A percentile compares a stretch with the other conserved stretches of the same genome.
These are phyloP conservation scores for Oceanites oceanicus DNA, from an alignment of 2,113 vertebrate species.

Conservation along the genomic window DNA sequence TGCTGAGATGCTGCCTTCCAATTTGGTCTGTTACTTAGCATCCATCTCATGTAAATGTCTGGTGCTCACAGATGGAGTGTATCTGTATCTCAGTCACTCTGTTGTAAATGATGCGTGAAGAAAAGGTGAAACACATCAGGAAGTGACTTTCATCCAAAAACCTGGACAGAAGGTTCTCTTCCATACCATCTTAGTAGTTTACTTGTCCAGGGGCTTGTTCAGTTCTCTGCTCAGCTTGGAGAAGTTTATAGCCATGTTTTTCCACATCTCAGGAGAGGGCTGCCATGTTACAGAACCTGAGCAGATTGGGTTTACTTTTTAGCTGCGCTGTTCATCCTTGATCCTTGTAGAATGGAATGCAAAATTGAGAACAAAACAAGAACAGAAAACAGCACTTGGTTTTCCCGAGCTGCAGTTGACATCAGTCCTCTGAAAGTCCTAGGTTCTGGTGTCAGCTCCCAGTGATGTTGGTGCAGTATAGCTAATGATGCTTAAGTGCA, in stretches of 20 bases:
- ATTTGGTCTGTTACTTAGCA: conserved; percentile 22
- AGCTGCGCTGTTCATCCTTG: neutral
- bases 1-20: conserved; percentile 15
- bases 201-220: neutral
- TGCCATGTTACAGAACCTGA: neutral
- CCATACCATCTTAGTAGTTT: neutral
- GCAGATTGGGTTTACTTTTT: neutral
- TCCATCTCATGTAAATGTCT: neutral
- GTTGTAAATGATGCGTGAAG: neutral
- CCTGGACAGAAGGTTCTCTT: neutral
- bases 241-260: neutral
- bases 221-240: neutral
- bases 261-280: neutral
- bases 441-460: neutral
- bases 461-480: neutral
- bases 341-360: neutral
- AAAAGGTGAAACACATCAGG: neutral
- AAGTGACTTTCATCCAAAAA: neutral
- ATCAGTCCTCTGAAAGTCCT: neutral
- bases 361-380: neutral
- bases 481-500: neutral
- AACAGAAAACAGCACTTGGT: neutral
- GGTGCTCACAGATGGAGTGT: conserved; percentile 5
- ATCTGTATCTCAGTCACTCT: neutral
- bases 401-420: neutral